phyloP scores from a whole-genome alignment of 2,113 vertebrate species.

The Mesembrinibis cayennensis region DNA sequence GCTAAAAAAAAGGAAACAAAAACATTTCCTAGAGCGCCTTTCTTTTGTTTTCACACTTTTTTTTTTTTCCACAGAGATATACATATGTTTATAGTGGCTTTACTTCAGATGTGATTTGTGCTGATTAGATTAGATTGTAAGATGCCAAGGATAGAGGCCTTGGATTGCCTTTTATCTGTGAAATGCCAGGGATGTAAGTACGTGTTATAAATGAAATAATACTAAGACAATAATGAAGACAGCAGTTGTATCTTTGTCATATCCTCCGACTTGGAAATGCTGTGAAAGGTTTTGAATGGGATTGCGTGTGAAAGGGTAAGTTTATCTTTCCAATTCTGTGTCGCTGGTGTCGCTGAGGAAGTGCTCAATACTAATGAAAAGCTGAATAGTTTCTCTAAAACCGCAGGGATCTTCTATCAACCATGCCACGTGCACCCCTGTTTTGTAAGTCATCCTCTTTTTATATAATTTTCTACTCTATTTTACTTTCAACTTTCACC shows the following conservation, averaged over 20 bases:
- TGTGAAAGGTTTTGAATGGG: conserved; percentile 4
- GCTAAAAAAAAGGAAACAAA: neutral
- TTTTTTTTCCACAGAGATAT: neutral
- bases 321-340: neutral
- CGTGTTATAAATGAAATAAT: neutral
- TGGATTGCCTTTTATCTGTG: conserved; percentile 2
- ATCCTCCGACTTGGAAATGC: neutral
- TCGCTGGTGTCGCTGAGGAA: conserved; percentile 17
- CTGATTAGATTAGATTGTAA: neutral
- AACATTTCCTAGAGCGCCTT: neutral
- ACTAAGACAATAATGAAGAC: conserved; percentile 15
- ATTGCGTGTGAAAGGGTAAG: neutral
- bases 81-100: neutral
- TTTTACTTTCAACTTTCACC: neutral
- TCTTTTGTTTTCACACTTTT: neutral
- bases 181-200: neutral
- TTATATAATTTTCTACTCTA: neutral
- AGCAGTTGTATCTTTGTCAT: neutral
- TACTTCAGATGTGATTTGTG: neutral
- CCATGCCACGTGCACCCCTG: neutral
- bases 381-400: conserved; percentile 13
- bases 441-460: neutral
- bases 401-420: neutral
- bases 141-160: neutral
- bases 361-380: conserved; percentile 8